A percentile compares a stretch with the other conserved stretches of the same genome.
Evolutionary conservation across 2,113 vertebrate species (phyloP).

Genomic region (Paradisaea rubra): DNA sequence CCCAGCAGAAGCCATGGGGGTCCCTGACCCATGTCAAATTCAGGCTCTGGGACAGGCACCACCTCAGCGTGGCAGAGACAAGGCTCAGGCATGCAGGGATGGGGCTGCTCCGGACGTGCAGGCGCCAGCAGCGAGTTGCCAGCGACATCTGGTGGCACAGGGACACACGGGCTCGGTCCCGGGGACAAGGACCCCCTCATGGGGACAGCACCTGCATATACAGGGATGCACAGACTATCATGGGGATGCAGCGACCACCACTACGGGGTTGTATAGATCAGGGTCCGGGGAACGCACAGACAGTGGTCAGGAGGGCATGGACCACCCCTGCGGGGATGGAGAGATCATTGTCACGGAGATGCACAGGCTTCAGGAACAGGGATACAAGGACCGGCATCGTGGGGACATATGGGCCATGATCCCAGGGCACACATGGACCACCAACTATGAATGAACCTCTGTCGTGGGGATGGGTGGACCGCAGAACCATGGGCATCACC

Average conservation of each 20-base stretch:
- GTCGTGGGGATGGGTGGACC: accelerated
- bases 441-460: not conserved
- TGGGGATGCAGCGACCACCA: not conserved
- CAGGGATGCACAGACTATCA: not conserved
- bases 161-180: not conserved
- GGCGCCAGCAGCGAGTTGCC: not conserved
- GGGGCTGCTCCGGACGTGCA: not conserved
- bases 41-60: not conserved
- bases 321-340: not conserved
- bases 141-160: conserved; percentile 59
- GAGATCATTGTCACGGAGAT: accelerated
- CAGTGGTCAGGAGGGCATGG: accelerated
- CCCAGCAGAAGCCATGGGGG: not conserved
- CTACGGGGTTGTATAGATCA: accelerated
- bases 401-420: not conserved
- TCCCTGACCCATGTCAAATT: not conserved
- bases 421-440: not conserved
- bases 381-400: not conserved
- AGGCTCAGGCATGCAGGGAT: not conserved
- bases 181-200: not conserved
- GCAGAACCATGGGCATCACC: not conserved
- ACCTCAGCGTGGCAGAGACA: not conserved
- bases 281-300: not conserved
- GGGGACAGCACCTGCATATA: not conserved
- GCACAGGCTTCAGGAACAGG: not conserved